Conservation (phyloP, 2,113 vertebrate species). For the Phalacrocorax brasilianus region DNA sequence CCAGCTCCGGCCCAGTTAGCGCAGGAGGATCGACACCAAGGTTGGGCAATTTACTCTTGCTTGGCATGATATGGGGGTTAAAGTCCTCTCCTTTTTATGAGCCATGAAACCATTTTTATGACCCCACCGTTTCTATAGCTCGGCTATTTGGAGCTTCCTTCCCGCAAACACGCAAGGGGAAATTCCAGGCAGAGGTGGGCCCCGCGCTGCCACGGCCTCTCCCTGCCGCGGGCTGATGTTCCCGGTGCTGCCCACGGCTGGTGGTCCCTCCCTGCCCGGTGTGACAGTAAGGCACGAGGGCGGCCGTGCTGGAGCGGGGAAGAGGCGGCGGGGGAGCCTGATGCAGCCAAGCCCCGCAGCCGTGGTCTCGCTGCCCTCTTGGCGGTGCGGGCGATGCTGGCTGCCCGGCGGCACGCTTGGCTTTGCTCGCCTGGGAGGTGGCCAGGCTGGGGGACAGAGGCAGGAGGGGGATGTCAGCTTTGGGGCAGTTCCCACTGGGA, state of each 20-base stretch:
- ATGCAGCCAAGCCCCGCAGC: rapidly evolving
- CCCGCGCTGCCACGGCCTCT: rapidly evolving
- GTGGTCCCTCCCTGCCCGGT: not conserved
- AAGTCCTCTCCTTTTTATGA: constrained; percentile 30
- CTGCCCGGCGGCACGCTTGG: not conserved
- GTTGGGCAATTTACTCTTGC: not conserved
- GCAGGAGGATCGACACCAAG: rapidly evolving
- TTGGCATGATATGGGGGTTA: not conserved
- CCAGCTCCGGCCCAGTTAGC: rapidly evolving
- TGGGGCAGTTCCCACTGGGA: rapidly evolving
- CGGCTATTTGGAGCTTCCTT: not conserved
- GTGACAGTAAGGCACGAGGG: not conserved
- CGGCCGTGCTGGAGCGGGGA: rapidly evolving
- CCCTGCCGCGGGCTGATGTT: not conserved
- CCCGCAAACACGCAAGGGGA: rapidly evolving
- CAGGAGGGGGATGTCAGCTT: rapidly evolving
- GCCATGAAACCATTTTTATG: constrained; percentile 5
- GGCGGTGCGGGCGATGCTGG: not conserved
- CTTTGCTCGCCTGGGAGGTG: rapidly evolving
- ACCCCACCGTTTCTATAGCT: not conserved
- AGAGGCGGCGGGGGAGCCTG: not conserved
- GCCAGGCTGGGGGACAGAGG: not conserved
- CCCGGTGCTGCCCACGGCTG: rapidly evolving
- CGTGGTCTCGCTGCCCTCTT: not conserved
- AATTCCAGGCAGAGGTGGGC: not conserved